Evolutionary conservation across 2,888 invertebrate genomes (phyloP).

Genomic region (Drosophila suboccidentalis): DNA sequence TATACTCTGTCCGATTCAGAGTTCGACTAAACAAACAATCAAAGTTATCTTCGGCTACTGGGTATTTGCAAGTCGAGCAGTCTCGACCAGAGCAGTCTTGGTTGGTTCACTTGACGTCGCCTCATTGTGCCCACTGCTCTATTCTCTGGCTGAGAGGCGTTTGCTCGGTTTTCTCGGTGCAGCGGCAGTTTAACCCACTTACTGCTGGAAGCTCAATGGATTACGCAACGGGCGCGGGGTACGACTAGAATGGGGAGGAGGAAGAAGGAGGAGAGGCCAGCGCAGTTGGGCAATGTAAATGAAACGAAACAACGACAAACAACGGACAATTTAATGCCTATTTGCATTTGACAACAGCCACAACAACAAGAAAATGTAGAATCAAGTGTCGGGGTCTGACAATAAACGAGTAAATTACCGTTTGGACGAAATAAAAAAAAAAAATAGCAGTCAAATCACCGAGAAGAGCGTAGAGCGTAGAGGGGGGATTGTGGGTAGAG

Average conservation of each 20-base stretch:
- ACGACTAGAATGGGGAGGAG: slow-evolving; percentile 6
- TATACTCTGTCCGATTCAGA: background rate
- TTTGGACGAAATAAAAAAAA: slow-evolving; percentile 29
- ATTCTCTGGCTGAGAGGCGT: slow-evolving; percentile 12
- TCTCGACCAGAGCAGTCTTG: background rate
- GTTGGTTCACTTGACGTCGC: slow-evolving; percentile 3
- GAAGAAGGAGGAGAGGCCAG: background rate
- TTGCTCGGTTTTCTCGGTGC: slow-evolving; percentile 34
- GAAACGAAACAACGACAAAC: slow-evolving; percentile 75
- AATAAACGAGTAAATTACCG: slow-evolving; percentile 62
- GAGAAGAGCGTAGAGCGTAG: background rate
- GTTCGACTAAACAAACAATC: background rate
- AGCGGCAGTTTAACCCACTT: slow-evolving; percentile 73
- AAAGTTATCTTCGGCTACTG: background rate
- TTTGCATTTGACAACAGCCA: slow-evolving; percentile 69
- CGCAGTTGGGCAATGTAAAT: slow-evolving; percentile 61
- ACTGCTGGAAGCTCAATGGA: slow-evolving; percentile 30
- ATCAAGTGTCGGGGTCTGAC: slow-evolving; percentile 69
- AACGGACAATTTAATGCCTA: slow-evolving; percentile 75
- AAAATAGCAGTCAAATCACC: slow-evolving; percentile 12
- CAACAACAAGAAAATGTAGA: slow-evolving; percentile 50
- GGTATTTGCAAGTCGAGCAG: background rate
- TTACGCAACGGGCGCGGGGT: slow-evolving; percentile 53
- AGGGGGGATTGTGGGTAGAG: too few relatives aligned
- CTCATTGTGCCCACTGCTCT: slow-evolving; percentile 24